A percentile compares a stretch with the other conserved stretches of the same genome.
These are phyloP conservation scores for Bicyclus anynana DNA, from an alignment of 1,140 invertebrate species.

Conservation along the genomic window DNA sequence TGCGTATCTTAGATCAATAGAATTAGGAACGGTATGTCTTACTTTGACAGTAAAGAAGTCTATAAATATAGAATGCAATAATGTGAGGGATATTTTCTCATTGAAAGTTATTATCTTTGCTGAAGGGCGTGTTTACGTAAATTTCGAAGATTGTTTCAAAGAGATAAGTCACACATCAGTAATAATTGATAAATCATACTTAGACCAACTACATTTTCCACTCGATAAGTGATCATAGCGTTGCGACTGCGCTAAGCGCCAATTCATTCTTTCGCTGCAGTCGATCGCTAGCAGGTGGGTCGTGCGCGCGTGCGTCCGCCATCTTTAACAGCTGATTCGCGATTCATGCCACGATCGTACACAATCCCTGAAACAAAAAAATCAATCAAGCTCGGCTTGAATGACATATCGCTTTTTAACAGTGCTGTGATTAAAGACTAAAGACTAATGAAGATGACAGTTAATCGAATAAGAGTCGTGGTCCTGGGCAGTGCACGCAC, in stretches of 20 bases:
- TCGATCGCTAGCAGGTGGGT: conserved; percentile 68
- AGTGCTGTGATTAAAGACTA: conserved; percentile 53
- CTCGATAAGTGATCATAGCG: conserved; percentile 28
- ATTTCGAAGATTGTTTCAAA: neutral
- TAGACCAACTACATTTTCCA: conserved; percentile 32
- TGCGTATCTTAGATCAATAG: too few species aligned
- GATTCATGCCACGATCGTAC: conserved; percentile 45
- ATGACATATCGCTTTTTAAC: conserved; percentile 39
- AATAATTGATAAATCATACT: conserved; percentile 16
- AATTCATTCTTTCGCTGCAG: conserved; percentile 64
- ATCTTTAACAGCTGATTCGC: conserved; percentile 54
- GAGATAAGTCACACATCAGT: neutral
- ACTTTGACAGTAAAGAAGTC: too few species aligned
- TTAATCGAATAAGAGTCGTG: conserved; percentile 84
- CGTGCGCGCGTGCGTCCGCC: conserved; percentile 61
- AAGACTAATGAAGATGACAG: conserved; percentile 70
- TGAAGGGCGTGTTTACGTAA: neutral
- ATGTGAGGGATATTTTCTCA: too few species aligned
- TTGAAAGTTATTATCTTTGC: too few species aligned
- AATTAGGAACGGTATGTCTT: too few species aligned
- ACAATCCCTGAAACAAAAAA: conserved; percentile 20
- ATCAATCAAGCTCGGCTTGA: conserved; percentile 24
- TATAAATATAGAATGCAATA: too few species aligned
- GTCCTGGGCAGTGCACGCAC: conserved; percentile 82
- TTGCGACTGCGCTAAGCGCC: conserved; percentile 54